Conservation (phyloP, 2,113 vertebrate species). For the Hemicordylus capensis region DNA sequence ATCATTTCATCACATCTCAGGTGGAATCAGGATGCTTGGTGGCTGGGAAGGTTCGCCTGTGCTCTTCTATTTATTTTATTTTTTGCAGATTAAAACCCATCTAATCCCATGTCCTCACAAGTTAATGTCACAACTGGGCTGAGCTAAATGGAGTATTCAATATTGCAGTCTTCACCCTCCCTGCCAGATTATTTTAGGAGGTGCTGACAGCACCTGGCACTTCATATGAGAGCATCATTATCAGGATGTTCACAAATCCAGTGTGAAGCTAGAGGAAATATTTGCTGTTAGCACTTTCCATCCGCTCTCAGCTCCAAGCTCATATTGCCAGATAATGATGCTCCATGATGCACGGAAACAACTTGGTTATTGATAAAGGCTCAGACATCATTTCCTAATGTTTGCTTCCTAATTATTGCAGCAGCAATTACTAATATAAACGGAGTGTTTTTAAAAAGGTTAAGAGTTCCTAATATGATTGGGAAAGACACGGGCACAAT, state of each 20-base stretch:
- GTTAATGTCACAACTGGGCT: background rate
- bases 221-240: background rate
- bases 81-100: background rate
- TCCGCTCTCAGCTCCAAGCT: background rate
- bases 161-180: background rate
- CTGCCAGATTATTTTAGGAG: background rate
- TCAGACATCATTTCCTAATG: background rate
- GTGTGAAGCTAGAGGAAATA: background rate
- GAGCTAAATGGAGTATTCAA: background rate
- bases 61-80: background rate
- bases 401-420: background rate
- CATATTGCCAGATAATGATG: background rate
- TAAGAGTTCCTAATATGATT: background rate
- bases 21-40: background rate
- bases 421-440: background rate
- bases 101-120: background rate
- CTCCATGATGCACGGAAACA: background rate
- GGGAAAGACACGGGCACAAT: background rate
- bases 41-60: background rate
- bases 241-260: background rate
- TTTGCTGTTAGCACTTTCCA: background rate
- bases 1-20: background rate
- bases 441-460: background rate
- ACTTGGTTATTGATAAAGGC: background rate
- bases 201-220: background rate